Evolutionary conservation across 2,797 vertebrate species (phyloP).

Genomic region (Mallotus villosus): DNA sequence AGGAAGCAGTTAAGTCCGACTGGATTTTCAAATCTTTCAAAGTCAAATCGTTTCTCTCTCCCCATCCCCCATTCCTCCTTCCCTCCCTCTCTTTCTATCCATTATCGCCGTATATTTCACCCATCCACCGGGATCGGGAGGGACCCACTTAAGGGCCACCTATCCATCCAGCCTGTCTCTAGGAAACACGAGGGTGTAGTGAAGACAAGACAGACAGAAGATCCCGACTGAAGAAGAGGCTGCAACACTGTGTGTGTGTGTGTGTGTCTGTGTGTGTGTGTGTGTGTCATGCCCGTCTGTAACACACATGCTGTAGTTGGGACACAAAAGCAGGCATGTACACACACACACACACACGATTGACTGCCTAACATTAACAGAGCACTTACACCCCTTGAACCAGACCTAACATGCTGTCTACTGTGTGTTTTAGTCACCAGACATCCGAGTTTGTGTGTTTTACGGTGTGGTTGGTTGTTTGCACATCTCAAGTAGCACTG

Average conservation of each 20-base stretch:
- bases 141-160: neutral
- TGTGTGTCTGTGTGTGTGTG: neutral
- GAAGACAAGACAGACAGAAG: neutral
- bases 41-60: neutral
- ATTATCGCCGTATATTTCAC: neutral
- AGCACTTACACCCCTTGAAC: no score
- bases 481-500: no score
- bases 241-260: neutral
- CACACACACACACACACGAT: no score
- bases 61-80: neutral
- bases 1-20: neutral
- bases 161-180: conserved; percentile 4
- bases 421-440: no score
- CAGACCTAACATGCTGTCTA: no score
- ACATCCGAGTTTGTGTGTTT: no score
- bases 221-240: neutral
- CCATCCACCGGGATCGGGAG: neutral
- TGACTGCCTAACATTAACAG: no score
- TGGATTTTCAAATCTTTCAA: no score
- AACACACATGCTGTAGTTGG: no score
- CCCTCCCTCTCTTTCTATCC: neutral
- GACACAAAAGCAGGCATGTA: no score
- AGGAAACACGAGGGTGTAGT: neutral
- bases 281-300: no score
- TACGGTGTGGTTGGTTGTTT: no score